Evolutionary conservation across 2,113 vertebrate genomes (phyloP), one percentile per base, ranked within the genome.

Genomic region (Grus americana): DNA sequence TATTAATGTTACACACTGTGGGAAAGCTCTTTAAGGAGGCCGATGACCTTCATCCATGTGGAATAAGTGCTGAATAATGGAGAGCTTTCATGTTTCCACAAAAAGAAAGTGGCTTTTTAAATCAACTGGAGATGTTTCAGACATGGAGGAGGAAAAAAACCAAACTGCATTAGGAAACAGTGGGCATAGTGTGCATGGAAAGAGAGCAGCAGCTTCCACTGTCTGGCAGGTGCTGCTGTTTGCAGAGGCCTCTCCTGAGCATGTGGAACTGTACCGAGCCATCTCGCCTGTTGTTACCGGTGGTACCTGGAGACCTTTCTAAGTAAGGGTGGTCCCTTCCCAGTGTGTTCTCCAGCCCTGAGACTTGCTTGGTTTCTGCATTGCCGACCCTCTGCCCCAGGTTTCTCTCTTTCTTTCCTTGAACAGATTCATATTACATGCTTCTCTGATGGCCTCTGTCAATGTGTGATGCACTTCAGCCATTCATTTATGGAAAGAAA

Each of bases 61-160:
- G 66, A 96, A 91, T 96, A 95, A 97, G 85, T 81, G 95, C 90
- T 94, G 82, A 62, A 96, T 96, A 85, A 89, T 81, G 54, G 85
- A 95, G 58, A 71, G 29, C 71, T 59, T 67, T 62, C 80, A 21
- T 68, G 52, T 74, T 95, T 78, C 92, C 67, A 34, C 76, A 32
- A 67, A 95, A 95, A 83, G 86, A 89, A 93, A 83, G 78, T 55
- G 82, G 54, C 80, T 87, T 96, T 96, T 93, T 34, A 82, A 95
- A 82, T 91, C 75, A 84, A 90, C 93, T 80, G 58, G 68, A 88
- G 92, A 82, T 88, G 87, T 74, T 96, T 66, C 34, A 83, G 89
- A 76, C 2, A 0, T 86, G 42, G 36, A 89, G 54, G 80, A 76
- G 68, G 4, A 24, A 54, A 54, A 27, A 54, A 29, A 38, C 0